Conservation (phyloP, 2,888 invertebrate genomes). For the Erannis defoliaria region DNA sequence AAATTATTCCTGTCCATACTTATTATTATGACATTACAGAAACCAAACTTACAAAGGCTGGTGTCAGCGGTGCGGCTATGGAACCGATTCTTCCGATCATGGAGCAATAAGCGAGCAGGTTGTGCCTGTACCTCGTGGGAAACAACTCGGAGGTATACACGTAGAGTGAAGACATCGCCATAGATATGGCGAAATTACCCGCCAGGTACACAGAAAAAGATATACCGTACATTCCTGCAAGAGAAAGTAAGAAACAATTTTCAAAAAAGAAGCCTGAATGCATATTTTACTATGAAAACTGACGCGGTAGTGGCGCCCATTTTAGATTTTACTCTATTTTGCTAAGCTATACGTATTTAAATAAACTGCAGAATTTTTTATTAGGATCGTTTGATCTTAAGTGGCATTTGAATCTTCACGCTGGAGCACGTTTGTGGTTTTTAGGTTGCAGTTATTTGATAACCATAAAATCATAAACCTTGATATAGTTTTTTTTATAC, state of each 20-base stretch:
- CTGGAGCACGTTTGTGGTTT: no score
- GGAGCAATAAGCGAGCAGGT: constrained; percentile 86
- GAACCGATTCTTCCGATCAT: constrained; percentile 88
- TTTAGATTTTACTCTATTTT: no score
- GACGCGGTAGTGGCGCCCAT: no score
- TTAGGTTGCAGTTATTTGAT: no score
- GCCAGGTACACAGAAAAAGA: constrained; percentile 81
- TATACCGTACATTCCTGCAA: constrained; percentile 51
- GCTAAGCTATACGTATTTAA: no score
- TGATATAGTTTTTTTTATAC: no score
- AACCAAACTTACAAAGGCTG: constrained; percentile 86
- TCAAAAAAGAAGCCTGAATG: background rate
- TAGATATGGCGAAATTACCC: constrained; percentile 87
- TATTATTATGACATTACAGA: background rate
- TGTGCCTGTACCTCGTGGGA: constrained; percentile 87
- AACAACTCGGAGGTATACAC: constrained; percentile 88
- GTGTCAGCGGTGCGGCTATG: constrained; percentile 87
- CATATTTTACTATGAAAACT: no score
- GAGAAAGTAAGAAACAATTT: background rate
- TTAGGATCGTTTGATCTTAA: no score
- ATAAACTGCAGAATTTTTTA: no score
- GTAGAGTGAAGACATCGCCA: constrained; percentile 85
- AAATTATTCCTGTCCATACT: no score
- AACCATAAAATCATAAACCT: no score
- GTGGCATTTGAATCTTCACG: no score